Evolutionary conservation across 92 coral and sea anemone genomes (phyloP).

Genomic region (Porites evermanni): DNA sequence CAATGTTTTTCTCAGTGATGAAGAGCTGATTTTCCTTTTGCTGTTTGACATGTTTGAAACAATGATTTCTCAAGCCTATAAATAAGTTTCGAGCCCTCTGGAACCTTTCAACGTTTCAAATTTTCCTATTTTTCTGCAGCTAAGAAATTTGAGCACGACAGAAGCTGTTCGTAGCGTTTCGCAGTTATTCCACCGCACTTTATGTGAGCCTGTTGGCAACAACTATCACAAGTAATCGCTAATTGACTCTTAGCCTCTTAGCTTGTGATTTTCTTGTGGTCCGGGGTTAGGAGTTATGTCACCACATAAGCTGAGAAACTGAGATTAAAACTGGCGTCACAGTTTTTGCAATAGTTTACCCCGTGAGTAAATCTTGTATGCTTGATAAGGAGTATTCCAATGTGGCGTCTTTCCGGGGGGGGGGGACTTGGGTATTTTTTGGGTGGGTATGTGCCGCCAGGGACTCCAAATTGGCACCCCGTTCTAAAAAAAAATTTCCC

Average conservation of each 20-base stretch:
- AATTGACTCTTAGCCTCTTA: background rate
- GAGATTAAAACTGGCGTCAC: conserved; percentile 21
- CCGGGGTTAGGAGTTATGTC: conserved; percentile 28
- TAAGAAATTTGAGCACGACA: background rate
- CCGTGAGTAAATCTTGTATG: conserved; percentile 4
- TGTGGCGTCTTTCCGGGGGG: background rate
- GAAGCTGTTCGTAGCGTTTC: conserved; percentile 5
- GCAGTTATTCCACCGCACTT: background rate
- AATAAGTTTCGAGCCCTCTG: too few relatives aligned
- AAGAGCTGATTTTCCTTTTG: too few relatives aligned
- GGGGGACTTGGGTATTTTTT: too few relatives aligned
- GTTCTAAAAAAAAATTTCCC: too few relatives aligned
- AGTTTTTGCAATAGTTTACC: conserved; percentile 28
- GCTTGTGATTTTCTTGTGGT: background rate
- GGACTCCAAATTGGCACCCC: too few relatives aligned
- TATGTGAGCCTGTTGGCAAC: conserved; percentile 5
- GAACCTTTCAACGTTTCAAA: too few relatives aligned
- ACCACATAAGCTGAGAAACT: background rate
- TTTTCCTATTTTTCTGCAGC: too few relatives aligned
- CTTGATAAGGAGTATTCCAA: background rate
- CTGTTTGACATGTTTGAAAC: too few relatives aligned
- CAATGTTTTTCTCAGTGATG: too few relatives aligned
- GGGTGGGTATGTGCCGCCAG: too few relatives aligned
- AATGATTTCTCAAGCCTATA: too few relatives aligned
- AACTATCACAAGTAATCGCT: background rate